Evolutionary conservation across 2,797 vertebrate genomes (phyloP).

Genomic region (Glossophaga mutica): DNA sequence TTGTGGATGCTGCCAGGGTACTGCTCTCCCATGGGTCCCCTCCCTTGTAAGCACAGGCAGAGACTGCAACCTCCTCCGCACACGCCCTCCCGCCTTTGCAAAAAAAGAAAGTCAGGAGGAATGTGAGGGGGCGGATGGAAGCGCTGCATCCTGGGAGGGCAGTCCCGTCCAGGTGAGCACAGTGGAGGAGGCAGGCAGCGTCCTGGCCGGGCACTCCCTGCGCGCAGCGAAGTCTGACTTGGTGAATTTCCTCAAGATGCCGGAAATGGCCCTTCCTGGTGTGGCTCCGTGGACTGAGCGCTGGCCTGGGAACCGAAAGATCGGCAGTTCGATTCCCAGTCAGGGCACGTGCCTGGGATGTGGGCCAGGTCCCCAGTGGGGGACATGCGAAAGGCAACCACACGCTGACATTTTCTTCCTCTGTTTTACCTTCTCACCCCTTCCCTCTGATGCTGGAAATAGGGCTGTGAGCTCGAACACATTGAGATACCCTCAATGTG

Average conservation of each 20-base stretch:
- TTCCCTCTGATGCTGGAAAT: neutral
- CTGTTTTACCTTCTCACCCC: neutral
- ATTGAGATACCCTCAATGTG: neutral
- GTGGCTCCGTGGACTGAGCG: neutral
- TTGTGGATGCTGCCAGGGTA: neutral
- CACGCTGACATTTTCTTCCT: neutral
- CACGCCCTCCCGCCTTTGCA: neutral
- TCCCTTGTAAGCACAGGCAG: too few relatives aligned
- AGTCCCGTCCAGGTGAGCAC: neutral
- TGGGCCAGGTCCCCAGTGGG: neutral
- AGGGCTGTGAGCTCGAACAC: neutral
- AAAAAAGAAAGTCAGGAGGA: neutral
- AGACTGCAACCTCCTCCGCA: too few relatives aligned
- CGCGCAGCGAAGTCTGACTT: neutral
- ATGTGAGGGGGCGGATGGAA: neutral
- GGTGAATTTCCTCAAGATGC: neutral
- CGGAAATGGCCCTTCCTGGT: neutral
- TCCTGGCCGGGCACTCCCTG: neutral
- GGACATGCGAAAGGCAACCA: too few relatives aligned
- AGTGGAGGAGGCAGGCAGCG: accelerated
- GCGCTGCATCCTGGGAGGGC: neutral
- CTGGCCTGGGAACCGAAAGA: too few relatives aligned
- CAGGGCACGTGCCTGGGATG: neutral
- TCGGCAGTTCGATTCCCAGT: neutral
- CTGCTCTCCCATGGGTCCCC: neutral